Evolutionary conservation across 92 coral and sea anemone species (phyloP).

Genomic region (Zoanthus sansibaricus): DNA sequence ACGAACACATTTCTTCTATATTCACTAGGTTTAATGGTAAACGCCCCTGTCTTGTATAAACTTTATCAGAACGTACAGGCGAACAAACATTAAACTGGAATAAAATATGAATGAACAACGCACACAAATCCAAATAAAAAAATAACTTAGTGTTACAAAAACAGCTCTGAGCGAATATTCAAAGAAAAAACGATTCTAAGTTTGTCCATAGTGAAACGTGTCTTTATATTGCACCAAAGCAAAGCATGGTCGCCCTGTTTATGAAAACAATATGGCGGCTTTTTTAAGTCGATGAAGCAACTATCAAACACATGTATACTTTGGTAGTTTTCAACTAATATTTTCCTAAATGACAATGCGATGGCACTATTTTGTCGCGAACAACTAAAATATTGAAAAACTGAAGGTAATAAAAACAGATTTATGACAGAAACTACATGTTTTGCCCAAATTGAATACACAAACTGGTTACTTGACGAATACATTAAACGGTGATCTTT

Average conservation of each 20-base stretch:
- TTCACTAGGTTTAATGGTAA: constrained; percentile 13
- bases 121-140: constrained; percentile 30
- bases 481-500: constrained; percentile 11
- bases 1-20: not conserved
- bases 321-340: not conserved
- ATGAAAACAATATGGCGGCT: constrained; percentile 49
- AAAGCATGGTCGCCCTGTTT: constrained; percentile 12
- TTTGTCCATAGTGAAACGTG: not conserved
- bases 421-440: constrained; percentile 18
- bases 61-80: not conserved
- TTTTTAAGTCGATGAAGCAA: constrained; percentile 7
- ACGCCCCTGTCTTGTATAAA: constrained; percentile 36
- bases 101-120: constrained; percentile 43
- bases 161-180: not conserved
- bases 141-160: not conserved
- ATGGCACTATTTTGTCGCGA: not conserved
- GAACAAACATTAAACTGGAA: constrained; percentile 4
- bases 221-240: constrained; percentile 7
- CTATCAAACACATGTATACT: constrained; percentile 29
- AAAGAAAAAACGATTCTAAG: not conserved
- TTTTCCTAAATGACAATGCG: not conserved
- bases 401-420: constrained; percentile 27
- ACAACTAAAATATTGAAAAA: constrained; percentile 7
- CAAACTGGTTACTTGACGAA: constrained; percentile 12
- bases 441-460: constrained; percentile 3